Evolutionary conservation across 2,888 invertebrate genomes (phyloP).

Genomic region (Spialia ferax): DNA sequence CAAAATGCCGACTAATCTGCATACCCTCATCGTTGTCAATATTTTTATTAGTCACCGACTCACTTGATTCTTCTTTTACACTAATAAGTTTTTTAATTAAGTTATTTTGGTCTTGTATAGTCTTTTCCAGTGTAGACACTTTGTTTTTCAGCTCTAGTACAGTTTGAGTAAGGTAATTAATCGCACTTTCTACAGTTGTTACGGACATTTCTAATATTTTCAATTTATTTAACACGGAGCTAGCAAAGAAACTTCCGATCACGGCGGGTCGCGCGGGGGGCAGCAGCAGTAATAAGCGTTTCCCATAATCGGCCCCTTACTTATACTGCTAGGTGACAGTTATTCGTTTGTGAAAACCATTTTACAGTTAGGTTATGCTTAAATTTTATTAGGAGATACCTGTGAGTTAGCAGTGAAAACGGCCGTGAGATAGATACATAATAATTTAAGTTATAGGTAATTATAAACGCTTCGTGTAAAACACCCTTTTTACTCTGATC

Average conservation of each 20-base stretch:
- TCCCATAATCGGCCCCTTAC: too few relatives aligned
- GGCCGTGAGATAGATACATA: too few relatives aligned
- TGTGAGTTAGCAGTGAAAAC: too few relatives aligned
- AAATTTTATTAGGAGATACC: too few relatives aligned
- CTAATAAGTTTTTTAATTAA: slow-evolving; percentile 4
- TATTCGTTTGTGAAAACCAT: too few relatives aligned
- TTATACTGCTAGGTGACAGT: too few relatives aligned
- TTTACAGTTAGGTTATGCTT: too few relatives aligned
- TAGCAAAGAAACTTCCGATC: slow-evolving; percentile 1
- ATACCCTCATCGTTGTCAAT: neutral
- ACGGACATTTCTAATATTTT: neutral
- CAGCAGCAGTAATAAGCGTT: too few relatives aligned
- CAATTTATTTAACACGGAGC: slow-evolving; percentile 22
- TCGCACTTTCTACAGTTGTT: slow-evolving; percentile 9
- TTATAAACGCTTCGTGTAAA: slow-evolving; percentile 48
- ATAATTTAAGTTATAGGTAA: too few relatives aligned
- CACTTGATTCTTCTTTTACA: slow-evolving; percentile 4
- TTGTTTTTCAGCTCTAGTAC: slow-evolving; percentile 16
- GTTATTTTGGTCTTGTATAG: slow-evolving; percentile 17
- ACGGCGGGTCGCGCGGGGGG: neutral
- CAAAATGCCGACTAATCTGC: neutral
- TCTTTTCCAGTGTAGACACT: slow-evolving; percentile 16
- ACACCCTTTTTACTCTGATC: slow-evolving; percentile 33
- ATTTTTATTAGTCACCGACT: neutral
- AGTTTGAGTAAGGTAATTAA: slow-evolving; percentile 7